Base-by-base conservation (phyloP, 2,888 invertebrate genomes). In the Ametastegia equiseti region DNA sequence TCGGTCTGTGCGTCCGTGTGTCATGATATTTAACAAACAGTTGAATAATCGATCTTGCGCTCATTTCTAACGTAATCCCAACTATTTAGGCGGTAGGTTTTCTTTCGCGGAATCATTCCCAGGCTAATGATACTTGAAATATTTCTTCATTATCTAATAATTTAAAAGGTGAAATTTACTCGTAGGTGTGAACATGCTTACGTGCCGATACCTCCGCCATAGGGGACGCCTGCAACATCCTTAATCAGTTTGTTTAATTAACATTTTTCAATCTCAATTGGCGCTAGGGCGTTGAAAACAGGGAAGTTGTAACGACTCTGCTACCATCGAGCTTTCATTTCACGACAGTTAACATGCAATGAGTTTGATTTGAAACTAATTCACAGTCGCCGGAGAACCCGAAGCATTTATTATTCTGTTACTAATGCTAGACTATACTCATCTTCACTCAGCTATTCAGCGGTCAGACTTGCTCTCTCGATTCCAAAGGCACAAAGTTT, bases 401-500 rank as follows among this genome's bases (percentile, higher is more conserved):
- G n/a, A 63, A 63, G 6, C 19, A 11, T 2, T 30, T 63, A 13
- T 33, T 33, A 63, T 63, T 13, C 33, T 33, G 33, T 33, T 27
- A 63, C 54, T 54, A 19, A 54, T 54, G 3, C 9, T 19, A 54
- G 54, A 11, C 42, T 19, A n/a, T n/a, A 19, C 27, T 63, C 15
- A 2, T 9, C 30, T 30, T 33, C 6, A 33, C n/a, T 30, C n/a
- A 45, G n/a, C 7, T 60, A 75, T 30, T 69, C 47, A 42, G 45
- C 45, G 50, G 36, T 36, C 9, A 69, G 2, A 47, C 4, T 5
- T 1, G 5, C 27, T 11, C 57, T 60, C n/a, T 73, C 23, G 60
- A n/a, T n/a, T n/a, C n/a, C n/a, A n/a, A n/a, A 67, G 36, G 23
- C 36, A 45, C 11, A 79, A 47, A 23, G 47, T 80, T 65, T 2